phyloP scores from a whole-genome alignment of 2,113 vertebrate species.

The Oreocharis arfaki region DNA sequence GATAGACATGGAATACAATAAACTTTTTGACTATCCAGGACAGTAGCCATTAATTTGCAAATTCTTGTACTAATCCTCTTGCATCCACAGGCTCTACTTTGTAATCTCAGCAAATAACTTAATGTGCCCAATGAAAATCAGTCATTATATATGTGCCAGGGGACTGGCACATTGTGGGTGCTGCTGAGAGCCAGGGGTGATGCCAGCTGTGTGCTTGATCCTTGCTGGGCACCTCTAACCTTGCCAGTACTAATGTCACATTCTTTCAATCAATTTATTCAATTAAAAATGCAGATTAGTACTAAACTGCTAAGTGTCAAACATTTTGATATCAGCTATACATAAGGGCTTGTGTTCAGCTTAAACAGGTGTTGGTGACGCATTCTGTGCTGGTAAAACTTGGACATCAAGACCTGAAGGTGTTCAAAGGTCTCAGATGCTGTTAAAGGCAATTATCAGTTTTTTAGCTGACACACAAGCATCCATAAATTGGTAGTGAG shows the following conservation, averaged over 20 bases:
- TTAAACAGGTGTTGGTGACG: background rate
- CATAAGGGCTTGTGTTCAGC: background rate
- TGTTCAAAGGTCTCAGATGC: background rate
- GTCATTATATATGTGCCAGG: fast-evolving
- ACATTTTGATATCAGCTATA: background rate
- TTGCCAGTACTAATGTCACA: background rate
- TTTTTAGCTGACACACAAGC: background rate
- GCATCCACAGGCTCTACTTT: background rate
- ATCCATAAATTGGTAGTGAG: background rate
- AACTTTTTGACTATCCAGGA: background rate
- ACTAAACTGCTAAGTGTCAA: background rate
- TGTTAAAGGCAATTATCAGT: background rate
- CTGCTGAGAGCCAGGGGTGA: background rate
- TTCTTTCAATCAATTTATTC: background rate
- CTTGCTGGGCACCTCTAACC: background rate
- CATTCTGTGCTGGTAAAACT: background rate
- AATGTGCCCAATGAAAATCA: background rate
- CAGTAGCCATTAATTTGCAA: background rate
- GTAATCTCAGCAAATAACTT: background rate
- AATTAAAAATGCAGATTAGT: background rate
- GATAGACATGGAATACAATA: background rate
- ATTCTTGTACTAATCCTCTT: background rate
- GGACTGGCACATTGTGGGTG: background rate
- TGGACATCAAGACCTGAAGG: background rate
- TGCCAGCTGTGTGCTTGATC: background rate